Percentiles rank a stretch among this genome's conserved stretches.
Conservation (phyloP, 2,888 invertebrate genomes). For the Caenorhabditis drosophilae region DNA sequence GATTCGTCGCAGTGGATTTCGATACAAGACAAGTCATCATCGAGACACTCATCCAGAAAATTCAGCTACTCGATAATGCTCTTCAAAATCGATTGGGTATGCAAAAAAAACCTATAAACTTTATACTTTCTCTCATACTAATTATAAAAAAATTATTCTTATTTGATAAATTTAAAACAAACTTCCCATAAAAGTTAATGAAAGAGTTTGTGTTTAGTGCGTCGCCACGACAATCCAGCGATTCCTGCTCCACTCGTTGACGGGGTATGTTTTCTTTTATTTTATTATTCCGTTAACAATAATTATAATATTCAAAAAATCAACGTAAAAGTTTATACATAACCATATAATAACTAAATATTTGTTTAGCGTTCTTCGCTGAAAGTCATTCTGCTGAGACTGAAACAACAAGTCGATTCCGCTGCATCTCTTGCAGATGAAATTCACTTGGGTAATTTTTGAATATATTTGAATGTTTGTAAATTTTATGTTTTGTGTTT, state of each 20-base stretch:
- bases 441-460: conserved; percentile 10
- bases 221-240: conserved; percentile 8
- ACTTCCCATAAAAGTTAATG: conserved; percentile 4
- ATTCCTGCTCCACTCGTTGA: conserved; percentile 9
- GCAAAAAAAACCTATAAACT: conserved; percentile 12
- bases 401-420: conserved; percentile 7
- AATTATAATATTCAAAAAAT: conserved; percentile 10
- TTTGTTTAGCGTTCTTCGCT: conserved; percentile 13
- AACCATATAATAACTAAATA: conserved; percentile 10
- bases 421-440: conserved; percentile 9
- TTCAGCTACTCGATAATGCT: conserved; percentile 4
- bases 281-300: conserved; percentile 12
- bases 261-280: conserved; percentile 8
- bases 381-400: conserved; percentile 8
- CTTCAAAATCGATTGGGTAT: conserved; percentile 6
- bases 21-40: conserved; percentile 6
- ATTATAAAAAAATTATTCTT: conserved; percentile 6
- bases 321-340: conserved; percentile 7
- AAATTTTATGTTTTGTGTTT: too few species aligned
- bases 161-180: conserved; percentile 13
- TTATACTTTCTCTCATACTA: conserved; percentile 7
- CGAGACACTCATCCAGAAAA: conserved; percentile 7
- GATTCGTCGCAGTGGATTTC: conserved; percentile 9
- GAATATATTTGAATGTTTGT: conserved; percentile 10
- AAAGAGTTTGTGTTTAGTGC: conserved; percentile 10